These are phyloP conservation scores for Clarias magur DNA, from an alignment of 2,113 vertebrate genomes.

Conservation along the genomic window DNA sequence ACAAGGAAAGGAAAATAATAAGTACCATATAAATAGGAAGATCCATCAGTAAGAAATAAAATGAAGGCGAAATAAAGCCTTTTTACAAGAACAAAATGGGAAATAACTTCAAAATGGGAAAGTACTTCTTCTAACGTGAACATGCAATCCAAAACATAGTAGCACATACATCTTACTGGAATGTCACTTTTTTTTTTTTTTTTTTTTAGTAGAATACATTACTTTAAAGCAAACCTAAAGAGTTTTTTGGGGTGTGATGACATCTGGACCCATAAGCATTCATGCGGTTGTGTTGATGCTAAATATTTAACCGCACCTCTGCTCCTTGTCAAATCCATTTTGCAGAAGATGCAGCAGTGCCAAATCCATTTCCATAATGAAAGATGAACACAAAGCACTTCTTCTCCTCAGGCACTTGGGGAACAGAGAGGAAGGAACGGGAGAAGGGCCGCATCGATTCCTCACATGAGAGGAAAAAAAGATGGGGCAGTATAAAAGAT, in stretches of 20 bases:
- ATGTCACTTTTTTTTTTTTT: background rate
- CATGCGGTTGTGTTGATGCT: conserved; percentile 21
- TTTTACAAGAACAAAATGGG: background rate
- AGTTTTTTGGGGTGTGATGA: background rate
- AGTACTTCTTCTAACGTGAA: background rate
- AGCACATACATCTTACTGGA: background rate
- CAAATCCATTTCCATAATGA: conserved; percentile 45
- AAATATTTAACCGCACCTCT: conserved; percentile 37
- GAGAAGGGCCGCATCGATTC: conserved; percentile 20
- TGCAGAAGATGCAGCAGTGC: conserved; percentile 7
- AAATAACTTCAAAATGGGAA: background rate
- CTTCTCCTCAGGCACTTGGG: conserved; percentile 32
- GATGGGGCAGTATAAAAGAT: conserved; percentile 34
- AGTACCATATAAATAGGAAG: background rate
- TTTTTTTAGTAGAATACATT: background rate
- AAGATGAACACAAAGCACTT: conserved; percentile 46
- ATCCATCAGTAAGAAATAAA: background rate
- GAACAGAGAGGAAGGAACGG: conserved; percentile 11
- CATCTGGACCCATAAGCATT: conserved; percentile 1
- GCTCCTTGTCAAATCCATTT: conserved; percentile 24
- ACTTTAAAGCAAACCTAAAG: conserved; percentile 1
- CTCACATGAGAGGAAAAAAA: conserved; percentile 17
- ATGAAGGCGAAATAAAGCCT: background rate
- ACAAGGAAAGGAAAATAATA: background rate
- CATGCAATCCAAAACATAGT: background rate